These are phyloP conservation scores for Trissolcus basalis DNA, from an alignment of 1,140 invertebrate species.

Conservation along the genomic window DNA sequence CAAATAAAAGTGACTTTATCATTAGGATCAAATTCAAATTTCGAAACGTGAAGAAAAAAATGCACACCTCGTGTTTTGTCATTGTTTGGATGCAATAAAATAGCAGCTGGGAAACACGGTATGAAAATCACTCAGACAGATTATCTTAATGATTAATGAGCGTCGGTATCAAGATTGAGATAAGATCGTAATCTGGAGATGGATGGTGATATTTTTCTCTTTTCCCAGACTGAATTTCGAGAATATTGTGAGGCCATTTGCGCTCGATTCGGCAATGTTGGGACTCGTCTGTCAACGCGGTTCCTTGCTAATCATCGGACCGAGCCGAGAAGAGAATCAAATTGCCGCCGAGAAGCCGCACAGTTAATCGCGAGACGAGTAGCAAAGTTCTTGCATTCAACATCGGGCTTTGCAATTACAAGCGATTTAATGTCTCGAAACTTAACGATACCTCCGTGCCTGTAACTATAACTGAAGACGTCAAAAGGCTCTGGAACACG, in stretches of 20 bases:
- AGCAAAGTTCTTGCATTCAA: conserved; percentile 57
- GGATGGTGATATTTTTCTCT: not conserved
- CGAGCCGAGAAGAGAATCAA: conserved; percentile 21
- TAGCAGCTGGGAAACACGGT: not conserved
- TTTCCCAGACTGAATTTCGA: not conserved
- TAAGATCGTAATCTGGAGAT: conserved; percentile 3
- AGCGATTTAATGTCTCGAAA: conserved; percentile 56
- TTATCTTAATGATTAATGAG: conserved; percentile 30
- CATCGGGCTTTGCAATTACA: conserved; percentile 50
- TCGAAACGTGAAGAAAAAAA: too few species aligned
- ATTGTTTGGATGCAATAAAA: not conserved
- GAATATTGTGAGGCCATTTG: conserved; percentile 13
- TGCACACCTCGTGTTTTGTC: not conserved
- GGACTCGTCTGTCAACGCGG: conserved; percentile 13
- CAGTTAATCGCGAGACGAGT: conserved; percentile 55
- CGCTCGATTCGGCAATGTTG: not conserved
- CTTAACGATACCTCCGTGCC: conserved; percentile 49
- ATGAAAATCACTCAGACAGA: conserved; percentile 6
- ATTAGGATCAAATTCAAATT: too few species aligned
- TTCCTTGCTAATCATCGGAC: conserved; percentile 39
- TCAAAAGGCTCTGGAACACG: conserved; percentile 10
- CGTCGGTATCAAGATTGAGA: not conserved
- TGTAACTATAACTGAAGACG: conserved; percentile 51
- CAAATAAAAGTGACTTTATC: too few species aligned
- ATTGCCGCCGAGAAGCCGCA: conserved; percentile 50